A percentile compares a stretch with the other conserved stretches of the same genome.
These are phyloP conservation scores for Nomada fabriciana DNA, from an alignment of 2,888 invertebrate genomes.

Conservation along the genomic window DNA sequence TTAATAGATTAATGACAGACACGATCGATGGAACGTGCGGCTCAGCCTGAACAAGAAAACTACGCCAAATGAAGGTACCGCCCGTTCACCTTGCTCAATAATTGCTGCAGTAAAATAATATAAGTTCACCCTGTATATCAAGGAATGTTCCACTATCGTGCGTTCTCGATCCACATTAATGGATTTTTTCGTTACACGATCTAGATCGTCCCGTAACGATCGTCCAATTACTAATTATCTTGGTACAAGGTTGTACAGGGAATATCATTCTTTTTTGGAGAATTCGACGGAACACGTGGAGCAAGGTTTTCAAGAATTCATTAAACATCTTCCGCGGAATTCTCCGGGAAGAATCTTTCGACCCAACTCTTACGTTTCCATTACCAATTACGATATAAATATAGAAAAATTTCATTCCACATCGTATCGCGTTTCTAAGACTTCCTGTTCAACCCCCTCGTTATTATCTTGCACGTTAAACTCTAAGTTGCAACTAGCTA, in stretches of 20 bases:
- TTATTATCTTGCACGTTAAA: slow-evolving; percentile 1
- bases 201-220: neutral
- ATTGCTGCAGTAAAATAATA: neutral
- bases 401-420: slow-evolving; percentile 19
- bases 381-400: slow-evolving; percentile 28
- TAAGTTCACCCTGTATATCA: neutral
- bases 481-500: slow-evolving; percentile 12
- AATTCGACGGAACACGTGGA: no score
- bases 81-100: neutral
- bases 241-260: neutral
- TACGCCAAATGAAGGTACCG: neutral
- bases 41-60: slow-evolving; percentile 50
- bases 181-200: neutral
- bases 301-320: no score
- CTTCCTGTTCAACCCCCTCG: neutral
- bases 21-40: slow-evolving; percentile 64
- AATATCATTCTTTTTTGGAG: no score
- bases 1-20: slow-evolving; percentile 65
- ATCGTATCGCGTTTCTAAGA: neutral
- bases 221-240: neutral
- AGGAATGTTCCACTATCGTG: neutral
- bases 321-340: neutral
- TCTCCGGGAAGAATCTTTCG: no score
- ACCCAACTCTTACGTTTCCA: no score
- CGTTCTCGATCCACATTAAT: neutral